Evolutionary conservation across 2,888 invertebrate species (phyloP), one percentile per base, ranked within the genome.

Genomic region (Drosophila kuntzei): DNA sequence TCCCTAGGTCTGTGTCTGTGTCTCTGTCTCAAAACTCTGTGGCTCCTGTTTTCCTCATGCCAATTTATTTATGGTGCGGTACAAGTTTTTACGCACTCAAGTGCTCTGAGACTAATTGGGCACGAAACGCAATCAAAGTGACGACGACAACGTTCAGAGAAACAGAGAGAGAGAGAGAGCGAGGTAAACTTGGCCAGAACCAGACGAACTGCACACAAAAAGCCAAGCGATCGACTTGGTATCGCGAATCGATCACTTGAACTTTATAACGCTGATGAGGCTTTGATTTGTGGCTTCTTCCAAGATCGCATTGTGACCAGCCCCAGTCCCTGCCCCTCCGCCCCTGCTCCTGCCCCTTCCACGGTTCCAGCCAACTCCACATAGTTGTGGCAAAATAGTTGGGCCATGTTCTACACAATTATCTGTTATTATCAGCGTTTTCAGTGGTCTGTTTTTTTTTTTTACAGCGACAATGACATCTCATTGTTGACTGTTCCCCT

Each of bases 31-130:
- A 39, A 44, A 16, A 27, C 27, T 27, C 64, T 72, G 71, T 73
- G 87, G 81, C 85, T 85, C 89, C 85, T 85, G 89, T 89, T 82
- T 89, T 85, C 82, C 85, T 85, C 89, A 73, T 85, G 85, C 89
- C 85, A 84, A 87, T 89, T 91, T 91, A 90, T 91, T 91, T 91
- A 91, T 91, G 91, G 91, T 90, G 91, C 87, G 90, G 90, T 91
- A 89, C 91, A 90, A 90, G 89, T 91, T 91, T 91, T 91, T 91
- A 90, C 90, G 90, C 90, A 90, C 90, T 90, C 90, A 90, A 90
- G 91, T 91, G 90, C 90, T 91, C 90, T 90, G 90, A 91, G 91
- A 91, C 91, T 91, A 91, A 91, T 91, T 91, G 91, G 91, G 91
- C 91, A 91, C 91, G 91, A 91, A 91, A 88, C 88, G 89, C 88